Evolutionary conservation across 2,888 invertebrate species (phyloP).

Genomic region (Anticlea derivata): DNA sequence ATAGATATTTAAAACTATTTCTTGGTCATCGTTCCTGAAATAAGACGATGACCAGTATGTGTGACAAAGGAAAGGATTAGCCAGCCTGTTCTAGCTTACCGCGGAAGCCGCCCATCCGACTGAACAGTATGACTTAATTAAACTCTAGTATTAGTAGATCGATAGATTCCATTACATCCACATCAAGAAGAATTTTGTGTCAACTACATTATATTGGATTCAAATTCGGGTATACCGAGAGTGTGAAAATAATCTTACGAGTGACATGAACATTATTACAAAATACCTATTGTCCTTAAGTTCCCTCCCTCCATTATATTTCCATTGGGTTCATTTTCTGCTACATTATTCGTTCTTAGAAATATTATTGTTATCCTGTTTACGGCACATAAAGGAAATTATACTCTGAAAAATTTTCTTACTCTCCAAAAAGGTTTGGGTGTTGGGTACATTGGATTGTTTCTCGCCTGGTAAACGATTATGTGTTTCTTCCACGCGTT

Average conservation of each 20-base stretch:
- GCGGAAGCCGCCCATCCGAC: no score
- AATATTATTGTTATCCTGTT: constrained; percentile 8
- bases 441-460: neutral
- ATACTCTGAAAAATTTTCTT: neutral
- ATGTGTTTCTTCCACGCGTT: neutral
- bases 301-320: neutral
- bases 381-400: constrained; percentile 2
- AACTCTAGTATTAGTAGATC: neutral
- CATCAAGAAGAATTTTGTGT: no score
- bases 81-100: no score
- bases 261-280: neutral
- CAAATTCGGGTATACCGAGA: neutral
- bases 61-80: no score
- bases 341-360: neutral
- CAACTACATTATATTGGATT: neutral
- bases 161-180: no score
- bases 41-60: no score
- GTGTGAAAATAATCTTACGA: neutral
- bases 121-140: no score
- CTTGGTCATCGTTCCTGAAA: no score
- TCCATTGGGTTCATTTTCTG: neutral
- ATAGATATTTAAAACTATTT: no score
- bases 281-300: neutral
- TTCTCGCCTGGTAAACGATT: neutral
- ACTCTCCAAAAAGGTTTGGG: neutral